Evolutionary conservation across 2,888 invertebrate genomes (phyloP).

Genomic region (Neoascia interrupta): DNA sequence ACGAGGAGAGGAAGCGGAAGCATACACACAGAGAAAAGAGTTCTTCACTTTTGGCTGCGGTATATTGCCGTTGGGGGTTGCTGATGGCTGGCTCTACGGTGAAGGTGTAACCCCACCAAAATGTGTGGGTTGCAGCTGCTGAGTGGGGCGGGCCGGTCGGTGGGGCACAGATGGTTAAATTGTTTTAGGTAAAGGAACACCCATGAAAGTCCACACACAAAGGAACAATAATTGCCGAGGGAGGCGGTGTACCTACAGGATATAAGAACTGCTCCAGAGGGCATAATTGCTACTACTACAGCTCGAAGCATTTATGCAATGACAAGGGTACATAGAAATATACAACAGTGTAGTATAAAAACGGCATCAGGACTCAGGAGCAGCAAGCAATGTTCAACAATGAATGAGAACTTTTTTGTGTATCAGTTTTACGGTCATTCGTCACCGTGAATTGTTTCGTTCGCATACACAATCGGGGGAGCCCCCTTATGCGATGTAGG

Average conservation of each 20-base stretch:
- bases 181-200: conserved; percentile 62
- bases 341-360: too few relatives aligned
- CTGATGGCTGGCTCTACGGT: conserved; percentile 21
- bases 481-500: too few relatives aligned
- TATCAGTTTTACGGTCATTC: conserved; percentile 70
- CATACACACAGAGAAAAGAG: conserved; percentile 43
- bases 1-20: conserved; percentile 37
- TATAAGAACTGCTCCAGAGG: conserved; percentile 63
- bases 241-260: conserved; percentile 44
- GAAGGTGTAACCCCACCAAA: not conserved
- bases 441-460: conserved; percentile 57
- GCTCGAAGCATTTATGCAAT: conserved; percentile 55
- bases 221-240: conserved; percentile 63
- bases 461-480: too few relatives aligned
- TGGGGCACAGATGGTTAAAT: conserved; percentile 36
- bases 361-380: too few relatives aligned
- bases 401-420: conserved; percentile 65
- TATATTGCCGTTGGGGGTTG: conserved; percentile 11
- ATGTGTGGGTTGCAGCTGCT: conserved; percentile 19
- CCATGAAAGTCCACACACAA: conserved; percentile 46
- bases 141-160: too few relatives aligned
- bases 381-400: conserved; percentile 57
- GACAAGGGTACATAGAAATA: conserved; percentile 4
- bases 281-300: conserved; percentile 70
- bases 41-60: conserved; percentile 54